Conservation (phyloP, 35 echinoderm and acorn worm species). For the Anneissia japonica region DNA sequence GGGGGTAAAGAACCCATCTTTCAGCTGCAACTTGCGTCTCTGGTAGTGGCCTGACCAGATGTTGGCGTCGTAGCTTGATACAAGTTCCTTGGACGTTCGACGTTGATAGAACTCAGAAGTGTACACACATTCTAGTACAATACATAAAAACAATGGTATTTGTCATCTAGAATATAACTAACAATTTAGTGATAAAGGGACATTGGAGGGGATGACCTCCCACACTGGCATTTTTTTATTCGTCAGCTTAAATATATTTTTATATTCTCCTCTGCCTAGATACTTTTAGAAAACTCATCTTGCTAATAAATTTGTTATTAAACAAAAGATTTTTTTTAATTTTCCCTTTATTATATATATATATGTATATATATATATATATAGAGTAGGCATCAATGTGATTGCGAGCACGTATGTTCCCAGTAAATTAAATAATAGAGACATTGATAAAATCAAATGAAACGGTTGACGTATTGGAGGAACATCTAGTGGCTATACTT, state of each 20-base stretch:
- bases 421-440: too few species aligned
- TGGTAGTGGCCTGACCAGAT: constrained; percentile 43
- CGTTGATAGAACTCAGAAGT: constrained; percentile 21
- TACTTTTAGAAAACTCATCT: too few species aligned
- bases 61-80: constrained; percentile 16
- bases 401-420: too few species aligned
- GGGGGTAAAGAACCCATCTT: constrained; percentile 78
- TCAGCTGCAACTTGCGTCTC: constrained; percentile 53
- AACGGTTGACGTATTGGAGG: too few species aligned
- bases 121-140: constrained; percentile 41
- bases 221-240: neutral
- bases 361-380: too few species aligned
- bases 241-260: neutral
- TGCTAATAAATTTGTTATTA: too few species aligned
- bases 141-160: neutral
- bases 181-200: neutral
- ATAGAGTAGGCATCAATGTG: too few species aligned
- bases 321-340: too few species aligned
- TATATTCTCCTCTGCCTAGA: too few species aligned
- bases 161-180: neutral
- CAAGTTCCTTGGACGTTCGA: constrained; percentile 39
- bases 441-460: too few species aligned
- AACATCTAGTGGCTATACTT: too few species aligned
- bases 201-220: neutral
- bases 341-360: too few species aligned